These are phyloP conservation scores for Alentia gelatinosa DNA, from an alignment of 2,888 invertebrate species.

Conservation along the genomic window DNA sequence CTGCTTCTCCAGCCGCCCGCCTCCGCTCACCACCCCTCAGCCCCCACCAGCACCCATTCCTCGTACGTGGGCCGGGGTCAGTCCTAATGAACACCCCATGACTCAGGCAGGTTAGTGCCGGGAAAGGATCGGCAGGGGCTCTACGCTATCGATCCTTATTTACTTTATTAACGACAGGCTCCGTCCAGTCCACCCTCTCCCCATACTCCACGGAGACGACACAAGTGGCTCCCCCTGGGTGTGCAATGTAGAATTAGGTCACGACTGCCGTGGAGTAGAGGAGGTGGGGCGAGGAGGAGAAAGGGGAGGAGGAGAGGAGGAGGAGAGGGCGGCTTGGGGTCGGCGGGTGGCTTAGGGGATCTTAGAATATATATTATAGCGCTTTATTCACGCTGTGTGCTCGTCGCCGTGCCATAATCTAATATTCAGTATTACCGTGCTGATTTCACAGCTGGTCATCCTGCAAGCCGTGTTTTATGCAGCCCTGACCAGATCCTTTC, in stretches of 20 bases:
- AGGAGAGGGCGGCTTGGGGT: neutral
- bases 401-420: neutral
- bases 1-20: neutral
- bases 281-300: neutral
- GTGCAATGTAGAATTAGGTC: neutral
- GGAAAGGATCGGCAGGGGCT: neutral
- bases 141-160: constrained; percentile 45
- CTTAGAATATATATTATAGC: neutral
- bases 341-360: neutral
- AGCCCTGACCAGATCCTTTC: neutral
- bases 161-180: constrained; percentile 37
- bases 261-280: neutral
- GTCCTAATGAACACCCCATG: neutral
- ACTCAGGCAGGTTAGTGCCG: neutral
- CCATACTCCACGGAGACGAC: neutral
- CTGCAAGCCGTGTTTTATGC: neutral
- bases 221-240: constrained; percentile 36
- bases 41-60: neutral
- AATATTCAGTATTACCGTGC: constrained; percentile 34
- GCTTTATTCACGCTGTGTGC: constrained; percentile 2
- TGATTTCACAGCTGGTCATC: constrained; percentile 39
- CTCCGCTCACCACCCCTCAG: neutral
- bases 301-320: neutral
- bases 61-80: neutral
- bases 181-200: neutral